These are phyloP conservation scores for Pomacea canaliculata DNA, from an alignment of 2,888 invertebrate genomes.

Conservation along the genomic window DNA sequence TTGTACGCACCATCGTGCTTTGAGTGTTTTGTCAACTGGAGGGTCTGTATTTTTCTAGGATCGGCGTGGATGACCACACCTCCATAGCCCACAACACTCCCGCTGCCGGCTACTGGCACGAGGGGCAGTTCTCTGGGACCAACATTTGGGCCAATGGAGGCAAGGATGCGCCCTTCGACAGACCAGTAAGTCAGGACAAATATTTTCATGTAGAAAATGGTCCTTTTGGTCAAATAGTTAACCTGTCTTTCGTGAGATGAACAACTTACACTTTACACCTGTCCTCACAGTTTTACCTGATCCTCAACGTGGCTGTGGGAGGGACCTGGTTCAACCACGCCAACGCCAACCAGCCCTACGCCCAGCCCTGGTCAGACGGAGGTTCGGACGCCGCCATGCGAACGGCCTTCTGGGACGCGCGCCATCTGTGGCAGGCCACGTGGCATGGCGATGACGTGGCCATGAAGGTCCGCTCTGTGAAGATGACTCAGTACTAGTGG, in stretches of 20 bases:
- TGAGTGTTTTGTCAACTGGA: not conserved
- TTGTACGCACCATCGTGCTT: too few relatives aligned
- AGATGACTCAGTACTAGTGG: constrained; percentile 71
- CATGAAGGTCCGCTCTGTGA: constrained; percentile 78
- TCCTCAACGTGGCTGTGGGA: constrained; percentile 60
- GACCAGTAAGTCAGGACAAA: constrained; percentile 29
- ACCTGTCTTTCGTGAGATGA: too few relatives aligned
- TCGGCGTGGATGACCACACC: constrained; percentile 44
- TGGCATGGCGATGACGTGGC: constrained; percentile 76
- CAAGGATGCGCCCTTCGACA: constrained; percentile 55
- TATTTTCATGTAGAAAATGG: too few relatives aligned
- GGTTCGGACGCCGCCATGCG: constrained; percentile 71
- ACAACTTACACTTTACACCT: constrained; percentile 34
- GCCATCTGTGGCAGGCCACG: constrained; percentile 75
- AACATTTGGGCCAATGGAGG: constrained; percentile 52
- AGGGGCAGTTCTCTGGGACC: constrained; percentile 68
- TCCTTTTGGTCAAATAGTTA: too few relatives aligned
- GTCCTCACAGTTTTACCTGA: constrained; percentile 68
- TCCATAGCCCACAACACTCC: constrained; percentile 36
- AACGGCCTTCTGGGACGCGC: constrained; percentile 76
- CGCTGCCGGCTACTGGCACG: constrained; percentile 76
- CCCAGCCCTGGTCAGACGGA: constrained; percentile 82
- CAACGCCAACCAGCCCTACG: constrained; percentile 39
- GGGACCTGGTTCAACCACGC: constrained; percentile 54
- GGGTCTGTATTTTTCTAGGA: constrained; percentile 7